Conservation (phyloP, 2,888 invertebrate species). For the Oasisia sp. region DNA sequence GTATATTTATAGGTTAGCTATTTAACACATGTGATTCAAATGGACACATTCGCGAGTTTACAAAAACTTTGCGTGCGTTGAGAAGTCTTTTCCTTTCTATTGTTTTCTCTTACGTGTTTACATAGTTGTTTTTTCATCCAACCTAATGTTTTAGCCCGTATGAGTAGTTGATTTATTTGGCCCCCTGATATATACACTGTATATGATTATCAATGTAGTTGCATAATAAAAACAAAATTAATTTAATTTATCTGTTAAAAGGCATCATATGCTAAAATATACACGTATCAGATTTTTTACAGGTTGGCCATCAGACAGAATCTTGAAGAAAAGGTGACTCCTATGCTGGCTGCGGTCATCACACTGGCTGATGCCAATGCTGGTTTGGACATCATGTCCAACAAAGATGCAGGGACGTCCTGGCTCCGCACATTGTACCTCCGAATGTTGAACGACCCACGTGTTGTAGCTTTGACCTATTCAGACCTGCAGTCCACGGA, state of each 20-base stretch:
- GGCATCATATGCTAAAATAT: neutral
- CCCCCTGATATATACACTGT: no score
- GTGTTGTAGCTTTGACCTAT: constrained; percentile 44
- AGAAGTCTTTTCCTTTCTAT: no score
- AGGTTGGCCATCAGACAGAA: constrained; percentile 50
- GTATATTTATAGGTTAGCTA: no score
- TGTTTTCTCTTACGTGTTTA: no score
- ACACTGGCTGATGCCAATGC: constrained; percentile 55
- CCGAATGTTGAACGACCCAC: constrained; percentile 40
- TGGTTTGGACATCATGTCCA: constrained; percentile 52
- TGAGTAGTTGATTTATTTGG: no score
- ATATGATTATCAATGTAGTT: neutral
- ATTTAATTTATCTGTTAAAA: neutral
- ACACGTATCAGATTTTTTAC: neutral
- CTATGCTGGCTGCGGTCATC: constrained; percentile 54
- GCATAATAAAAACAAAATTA: neutral
- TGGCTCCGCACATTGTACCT: constrained; percentile 52
- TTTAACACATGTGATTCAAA: no score
- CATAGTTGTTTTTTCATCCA: no score
- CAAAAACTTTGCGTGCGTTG: no score
- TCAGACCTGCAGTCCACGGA: constrained; percentile 41
- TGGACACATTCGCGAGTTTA: no score
- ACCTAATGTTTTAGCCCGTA: no score
- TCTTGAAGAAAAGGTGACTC: constrained; percentile 52
- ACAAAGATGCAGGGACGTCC: neutral